Percentiles rank a stretch among this genome's conserved stretches.
phyloP scores from a whole-genome alignment of 2,797 vertebrate genomes.

The Pelochelys cantorii region DNA sequence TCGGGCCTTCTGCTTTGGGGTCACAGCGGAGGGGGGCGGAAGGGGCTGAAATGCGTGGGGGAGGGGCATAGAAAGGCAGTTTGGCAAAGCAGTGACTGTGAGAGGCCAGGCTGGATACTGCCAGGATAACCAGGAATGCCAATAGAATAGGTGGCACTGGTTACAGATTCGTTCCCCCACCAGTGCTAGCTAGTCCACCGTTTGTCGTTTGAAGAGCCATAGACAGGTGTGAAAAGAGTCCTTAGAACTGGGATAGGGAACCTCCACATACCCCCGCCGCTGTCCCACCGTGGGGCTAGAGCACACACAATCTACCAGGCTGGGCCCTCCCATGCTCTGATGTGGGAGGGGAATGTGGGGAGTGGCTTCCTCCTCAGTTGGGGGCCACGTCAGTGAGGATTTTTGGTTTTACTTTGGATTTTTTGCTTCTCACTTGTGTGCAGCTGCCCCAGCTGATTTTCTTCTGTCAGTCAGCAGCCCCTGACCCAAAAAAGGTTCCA shows the following conservation, averaged over 20 bases:
- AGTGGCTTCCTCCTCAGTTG: no score
- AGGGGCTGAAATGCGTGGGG: fast-evolving
- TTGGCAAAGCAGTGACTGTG: neutral
- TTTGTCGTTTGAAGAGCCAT: neutral
- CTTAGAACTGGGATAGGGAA: neutral
- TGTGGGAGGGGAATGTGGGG: no score
- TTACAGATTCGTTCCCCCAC: neutral
- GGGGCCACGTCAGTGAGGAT: no score
- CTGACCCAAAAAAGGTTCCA: no score
- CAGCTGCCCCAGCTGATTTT: no score
- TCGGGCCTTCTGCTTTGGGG: neutral
- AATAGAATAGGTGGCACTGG: fast-evolving
- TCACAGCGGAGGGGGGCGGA: fast-evolving
- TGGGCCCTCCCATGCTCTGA: no score
- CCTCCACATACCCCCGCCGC: no score
- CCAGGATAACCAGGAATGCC: neutral
- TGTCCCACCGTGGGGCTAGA: no score
- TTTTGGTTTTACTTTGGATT: no score
- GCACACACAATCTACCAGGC: no score
- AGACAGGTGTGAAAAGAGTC: neutral
- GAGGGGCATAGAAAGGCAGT: neutral
- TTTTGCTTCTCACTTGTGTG: no score
- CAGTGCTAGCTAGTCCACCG: neutral
- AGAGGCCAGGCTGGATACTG: neutral
- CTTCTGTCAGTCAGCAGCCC: no score